Percentiles rank a stretch among this genome's conserved stretches.
These are phyloP conservation scores for Camponotus floridanus DNA, from an alignment of 1,140 invertebrate species.

Conservation along the genomic window DNA sequence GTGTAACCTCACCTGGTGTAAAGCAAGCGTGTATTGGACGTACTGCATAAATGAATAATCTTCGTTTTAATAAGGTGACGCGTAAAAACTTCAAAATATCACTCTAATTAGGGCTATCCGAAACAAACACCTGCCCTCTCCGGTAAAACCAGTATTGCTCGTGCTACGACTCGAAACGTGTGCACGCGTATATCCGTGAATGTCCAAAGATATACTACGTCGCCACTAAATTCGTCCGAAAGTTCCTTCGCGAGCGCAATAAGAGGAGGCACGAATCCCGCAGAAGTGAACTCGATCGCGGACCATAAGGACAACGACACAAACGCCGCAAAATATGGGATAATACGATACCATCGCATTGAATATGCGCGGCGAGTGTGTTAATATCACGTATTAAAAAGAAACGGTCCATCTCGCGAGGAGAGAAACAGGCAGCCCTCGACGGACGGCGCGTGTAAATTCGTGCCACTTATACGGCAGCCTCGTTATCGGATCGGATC, in stretches of 20 bases:
- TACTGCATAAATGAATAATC: slow-evolving; percentile 27
- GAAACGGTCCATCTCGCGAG: slow-evolving; percentile 54
- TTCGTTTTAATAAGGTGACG: slow-evolving; percentile 4
- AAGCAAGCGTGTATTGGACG: background rate
- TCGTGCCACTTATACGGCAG: slow-evolving; percentile 69
- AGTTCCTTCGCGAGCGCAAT: background rate
- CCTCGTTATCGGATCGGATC: slow-evolving; percentile 38
- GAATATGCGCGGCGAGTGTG: slow-evolving; percentile 19
- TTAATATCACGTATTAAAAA: slow-evolving; percentile 8
- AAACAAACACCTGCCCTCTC: slow-evolving; percentile 52
- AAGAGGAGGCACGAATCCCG: slow-evolving; percentile 5
- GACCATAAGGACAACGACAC: slow-evolving; percentile 40
- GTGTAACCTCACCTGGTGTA: too few species aligned
- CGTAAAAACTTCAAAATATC: slow-evolving; percentile 31
- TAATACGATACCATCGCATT: slow-evolving; percentile 30
- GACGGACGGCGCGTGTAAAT: slow-evolving; percentile 52
- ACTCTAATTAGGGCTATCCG: slow-evolving; percentile 41
- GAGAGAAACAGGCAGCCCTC: background rate
- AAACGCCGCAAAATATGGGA: background rate
- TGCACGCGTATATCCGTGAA: background rate
- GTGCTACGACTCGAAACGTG: slow-evolving; percentile 4
- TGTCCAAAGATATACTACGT: background rate
- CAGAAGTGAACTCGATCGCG: background rate
- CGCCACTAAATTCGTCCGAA: background rate
- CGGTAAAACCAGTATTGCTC: slow-evolving; percentile 52